A percentile compares a stretch with the other conserved stretches of the same genome.
Conservation (phyloP, 2,113 vertebrate genomes). For the Eonycteris spelaea region DNA sequence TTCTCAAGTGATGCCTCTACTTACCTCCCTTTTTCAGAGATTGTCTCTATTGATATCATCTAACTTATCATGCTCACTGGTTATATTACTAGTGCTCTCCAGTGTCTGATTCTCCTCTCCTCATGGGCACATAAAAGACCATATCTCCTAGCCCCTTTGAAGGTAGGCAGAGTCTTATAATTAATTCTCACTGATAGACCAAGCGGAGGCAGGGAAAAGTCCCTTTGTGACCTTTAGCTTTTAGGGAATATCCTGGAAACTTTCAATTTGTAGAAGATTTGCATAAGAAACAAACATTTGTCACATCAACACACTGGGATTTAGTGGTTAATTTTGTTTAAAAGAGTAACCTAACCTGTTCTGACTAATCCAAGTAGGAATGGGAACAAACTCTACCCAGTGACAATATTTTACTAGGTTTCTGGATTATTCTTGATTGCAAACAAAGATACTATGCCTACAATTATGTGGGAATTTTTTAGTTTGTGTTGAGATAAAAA, state of each 20-base stretch:
- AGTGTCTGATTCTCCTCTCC: background rate
- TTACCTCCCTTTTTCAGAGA: background rate
- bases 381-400: background rate
- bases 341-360: background rate
- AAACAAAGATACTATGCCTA: background rate
- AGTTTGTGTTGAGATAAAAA: slow-evolving; percentile 18
- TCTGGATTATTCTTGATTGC: background rate
- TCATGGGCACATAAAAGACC: background rate
- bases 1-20: background rate
- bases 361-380: background rate
- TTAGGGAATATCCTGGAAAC: background rate
- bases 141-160: background rate
- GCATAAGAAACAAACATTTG: background rate
- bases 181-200: background rate
- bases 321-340: background rate
- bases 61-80: background rate
- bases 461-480: background rate
- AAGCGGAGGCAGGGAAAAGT: background rate
- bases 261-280: background rate
- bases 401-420: background rate
- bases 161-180: background rate
- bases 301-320: background rate
- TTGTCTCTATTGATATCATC: background rate
- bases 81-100: background rate
- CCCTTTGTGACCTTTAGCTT: background rate